phyloP scores from a whole-genome alignment of 2,797 vertebrate genomes.

The Eospalax fontanierii region DNA sequence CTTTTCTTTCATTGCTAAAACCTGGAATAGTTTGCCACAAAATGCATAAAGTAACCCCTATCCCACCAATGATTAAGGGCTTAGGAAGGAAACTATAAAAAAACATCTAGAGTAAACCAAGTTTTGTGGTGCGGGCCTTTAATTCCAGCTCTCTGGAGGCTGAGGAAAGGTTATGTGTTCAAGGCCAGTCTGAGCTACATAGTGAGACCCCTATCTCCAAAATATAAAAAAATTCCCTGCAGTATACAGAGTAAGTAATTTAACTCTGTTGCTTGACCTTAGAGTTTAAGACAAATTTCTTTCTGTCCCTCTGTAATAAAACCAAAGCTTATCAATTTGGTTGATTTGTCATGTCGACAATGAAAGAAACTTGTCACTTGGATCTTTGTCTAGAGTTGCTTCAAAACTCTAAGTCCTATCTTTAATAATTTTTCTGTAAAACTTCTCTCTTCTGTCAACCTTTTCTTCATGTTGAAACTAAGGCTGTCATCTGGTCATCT shows the following conservation, averaged over 20 bases:
- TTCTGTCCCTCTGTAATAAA: neutral
- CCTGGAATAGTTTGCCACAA: neutral
- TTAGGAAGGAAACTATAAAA: neutral
- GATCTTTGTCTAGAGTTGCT: neutral
- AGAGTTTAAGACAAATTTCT: neutral
- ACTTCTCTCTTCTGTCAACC: neutral
- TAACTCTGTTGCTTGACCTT: neutral
- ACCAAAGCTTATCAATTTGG: neutral
- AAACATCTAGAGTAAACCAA: neutral
- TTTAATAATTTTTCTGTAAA: constrained; percentile 45
- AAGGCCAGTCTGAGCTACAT: neutral
- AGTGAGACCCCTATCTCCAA: neutral
- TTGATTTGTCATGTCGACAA: neutral
- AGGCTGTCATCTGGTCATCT: neutral
- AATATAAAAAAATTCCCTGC: neutral
- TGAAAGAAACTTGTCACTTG: neutral
- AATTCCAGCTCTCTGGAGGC: neutral
- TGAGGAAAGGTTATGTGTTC: neutral
- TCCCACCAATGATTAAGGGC: neutral
- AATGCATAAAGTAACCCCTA: neutral
- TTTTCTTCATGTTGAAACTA: constrained; percentile 7
- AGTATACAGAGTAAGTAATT: constrained; percentile 7
- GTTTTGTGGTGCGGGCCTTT: neutral
- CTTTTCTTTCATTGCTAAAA: neutral
- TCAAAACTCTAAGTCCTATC: neutral